These are phyloP conservation scores for Myotis planiceps DNA, from an alignment of 2,797 vertebrate species.

Conservation along the genomic window DNA sequence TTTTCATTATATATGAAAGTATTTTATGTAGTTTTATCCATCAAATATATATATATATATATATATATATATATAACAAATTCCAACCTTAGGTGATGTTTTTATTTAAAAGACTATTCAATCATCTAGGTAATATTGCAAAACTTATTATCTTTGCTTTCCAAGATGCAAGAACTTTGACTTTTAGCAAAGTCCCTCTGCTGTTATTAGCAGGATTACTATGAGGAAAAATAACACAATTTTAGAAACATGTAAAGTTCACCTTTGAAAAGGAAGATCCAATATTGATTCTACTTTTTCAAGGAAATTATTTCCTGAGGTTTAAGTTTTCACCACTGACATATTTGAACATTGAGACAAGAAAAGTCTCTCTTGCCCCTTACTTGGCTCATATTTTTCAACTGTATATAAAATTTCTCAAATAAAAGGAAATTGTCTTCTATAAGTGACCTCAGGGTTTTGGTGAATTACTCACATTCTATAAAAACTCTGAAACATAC, in stretches of 20 bases:
- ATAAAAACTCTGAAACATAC: constrained; percentile 58
- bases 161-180: background rate
- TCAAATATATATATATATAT: background rate
- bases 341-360: constrained; percentile 29
- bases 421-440: constrained; percentile 80
- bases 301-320: background rate
- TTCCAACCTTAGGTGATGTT: background rate
- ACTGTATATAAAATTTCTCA: constrained; percentile 67
- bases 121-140: background rate
- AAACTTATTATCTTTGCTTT: background rate
- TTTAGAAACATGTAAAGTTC: background rate
- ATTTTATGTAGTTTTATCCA: background rate
- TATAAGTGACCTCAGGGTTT: constrained; percentile 68
- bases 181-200: background rate
- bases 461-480: constrained; percentile 69
- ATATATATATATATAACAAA: background rate
- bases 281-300: background rate
- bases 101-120: background rate
- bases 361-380: background rate
- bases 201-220: background rate
- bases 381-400: constrained; percentile 20
- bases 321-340: background rate
- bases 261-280: background rate
- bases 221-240: background rate
- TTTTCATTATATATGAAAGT: background rate